phyloP scores from a whole-genome alignment of 2,797 vertebrate species.

The Coilia nasus region DNA sequence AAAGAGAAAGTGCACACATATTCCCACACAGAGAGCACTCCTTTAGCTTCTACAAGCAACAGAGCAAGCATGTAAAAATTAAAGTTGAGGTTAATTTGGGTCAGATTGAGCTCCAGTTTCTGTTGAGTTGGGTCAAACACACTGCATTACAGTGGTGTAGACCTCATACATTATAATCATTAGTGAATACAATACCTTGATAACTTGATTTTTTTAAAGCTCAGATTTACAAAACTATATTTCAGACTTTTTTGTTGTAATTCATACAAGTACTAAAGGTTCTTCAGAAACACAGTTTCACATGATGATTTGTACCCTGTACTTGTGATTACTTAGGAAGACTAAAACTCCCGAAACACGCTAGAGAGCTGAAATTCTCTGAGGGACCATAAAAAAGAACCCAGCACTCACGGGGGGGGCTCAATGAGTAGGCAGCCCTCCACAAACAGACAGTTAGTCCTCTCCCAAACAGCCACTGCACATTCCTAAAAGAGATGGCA shows the following conservation, averaged over 20 bases:
- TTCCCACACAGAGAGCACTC: conserved; percentile 17
- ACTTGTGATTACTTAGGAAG: conserved; percentile 1
- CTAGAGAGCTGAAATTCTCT: neutral
- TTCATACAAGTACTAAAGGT: neutral
- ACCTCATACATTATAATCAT: neutral
- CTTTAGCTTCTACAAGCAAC: conserved; percentile 35
- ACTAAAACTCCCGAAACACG: neutral
- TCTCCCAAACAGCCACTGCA: conserved; percentile 52
- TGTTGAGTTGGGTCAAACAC: no score
- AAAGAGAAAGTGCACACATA: conserved; percentile 13
- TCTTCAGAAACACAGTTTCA: neutral
- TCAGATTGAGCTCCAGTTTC: conserved; percentile 45
- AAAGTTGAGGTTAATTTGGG: conserved; percentile 49
- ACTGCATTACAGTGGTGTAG: neutral
- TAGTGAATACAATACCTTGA: neutral
- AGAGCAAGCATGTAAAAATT: conserved; percentile 53
- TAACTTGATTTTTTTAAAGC: neutral
- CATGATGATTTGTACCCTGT: neutral
- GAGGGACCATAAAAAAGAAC: conserved; percentile 4
- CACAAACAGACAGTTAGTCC: conserved; percentile 61
- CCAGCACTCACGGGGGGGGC: conserved; percentile 39
- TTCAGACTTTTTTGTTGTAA: neutral
- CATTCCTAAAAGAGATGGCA: conserved; percentile 61
- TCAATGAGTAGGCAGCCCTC: conserved; percentile 53
- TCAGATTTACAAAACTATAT: neutral